Evolutionary conservation across 2,797 vertebrate genomes (phyloP).

Genomic region (Babyrousa celebensis): DNA sequence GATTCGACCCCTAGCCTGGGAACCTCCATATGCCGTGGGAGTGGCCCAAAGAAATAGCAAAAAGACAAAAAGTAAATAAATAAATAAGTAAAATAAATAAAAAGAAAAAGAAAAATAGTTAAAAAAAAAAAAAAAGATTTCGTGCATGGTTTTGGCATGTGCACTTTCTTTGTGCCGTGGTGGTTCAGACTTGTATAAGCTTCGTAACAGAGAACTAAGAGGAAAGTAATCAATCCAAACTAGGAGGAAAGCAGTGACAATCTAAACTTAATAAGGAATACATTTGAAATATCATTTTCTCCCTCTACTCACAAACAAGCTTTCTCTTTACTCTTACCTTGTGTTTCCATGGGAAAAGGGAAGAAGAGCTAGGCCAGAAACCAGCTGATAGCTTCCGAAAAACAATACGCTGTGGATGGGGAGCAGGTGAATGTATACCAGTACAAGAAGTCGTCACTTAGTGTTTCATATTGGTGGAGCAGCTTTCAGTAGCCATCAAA

Average conservation of each 20-base stretch:
- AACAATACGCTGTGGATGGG: neutral
- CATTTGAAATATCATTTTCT: constrained; percentile 37
- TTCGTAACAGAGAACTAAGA: neutral
- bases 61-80: too few species aligned
- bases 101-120: too few species aligned
- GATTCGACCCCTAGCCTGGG: too few species aligned
- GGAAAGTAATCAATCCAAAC: neutral
- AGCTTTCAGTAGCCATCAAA: neutral
- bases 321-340: constrained; percentile 18
- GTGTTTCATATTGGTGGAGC: neutral
- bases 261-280: neutral
- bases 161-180: neutral
- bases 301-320: neutral
- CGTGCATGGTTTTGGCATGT: constrained; percentile 29
- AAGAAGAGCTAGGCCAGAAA: neutral
- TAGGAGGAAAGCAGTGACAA: neutral
- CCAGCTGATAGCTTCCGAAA: constrained; percentile 31
- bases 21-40: too few species aligned
- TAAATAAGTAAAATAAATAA: too few species aligned
- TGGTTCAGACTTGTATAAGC: constrained; percentile 29
- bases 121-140: too few species aligned
- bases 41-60: too few species aligned
- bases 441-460: neutral
- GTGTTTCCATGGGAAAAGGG: constrained; percentile 17
- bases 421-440: neutral